phyloP scores from a whole-genome alignment of 2,888 invertebrate species.

The Zygogramma bicolorata region DNA sequence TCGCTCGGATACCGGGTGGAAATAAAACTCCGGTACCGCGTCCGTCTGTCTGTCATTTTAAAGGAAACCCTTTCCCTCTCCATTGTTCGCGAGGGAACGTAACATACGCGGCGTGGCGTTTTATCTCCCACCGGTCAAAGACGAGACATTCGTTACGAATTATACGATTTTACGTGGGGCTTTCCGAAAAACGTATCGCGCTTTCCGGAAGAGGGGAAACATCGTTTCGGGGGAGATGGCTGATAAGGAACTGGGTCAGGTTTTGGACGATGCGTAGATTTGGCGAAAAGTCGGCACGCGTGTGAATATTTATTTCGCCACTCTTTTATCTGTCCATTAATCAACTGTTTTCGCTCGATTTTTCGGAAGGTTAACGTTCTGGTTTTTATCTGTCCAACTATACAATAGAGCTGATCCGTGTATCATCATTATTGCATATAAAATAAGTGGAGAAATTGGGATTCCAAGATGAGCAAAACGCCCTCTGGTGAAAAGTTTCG shows the following conservation, averaged over 20 bases:
- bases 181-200: constrained; percentile 5
- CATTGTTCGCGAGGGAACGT: not conserved
- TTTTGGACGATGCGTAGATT: not conserved
- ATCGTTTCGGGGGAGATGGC: not conserved
- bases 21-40: not conserved
- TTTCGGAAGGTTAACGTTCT: no score
- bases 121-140: constrained; percentile 4
- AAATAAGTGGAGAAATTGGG: no score
- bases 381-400: no score
- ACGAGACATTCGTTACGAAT: not conserved
- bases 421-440: no score
- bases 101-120: not conserved
- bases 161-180: not conserved
- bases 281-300: not conserved
- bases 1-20: not conserved
- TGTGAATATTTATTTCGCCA: not conserved
- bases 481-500: no score
- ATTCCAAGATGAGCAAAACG: no score
- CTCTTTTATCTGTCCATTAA: no score
- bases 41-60: not conserved
- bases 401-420: no score
- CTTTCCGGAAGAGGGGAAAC: not conserved
- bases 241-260: not conserved
- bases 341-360: no score
- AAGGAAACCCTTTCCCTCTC: not conserved